These are phyloP conservation scores for Allygus modestus DNA, from an alignment of 2,888 invertebrate genomes.

Conservation along the genomic window DNA sequence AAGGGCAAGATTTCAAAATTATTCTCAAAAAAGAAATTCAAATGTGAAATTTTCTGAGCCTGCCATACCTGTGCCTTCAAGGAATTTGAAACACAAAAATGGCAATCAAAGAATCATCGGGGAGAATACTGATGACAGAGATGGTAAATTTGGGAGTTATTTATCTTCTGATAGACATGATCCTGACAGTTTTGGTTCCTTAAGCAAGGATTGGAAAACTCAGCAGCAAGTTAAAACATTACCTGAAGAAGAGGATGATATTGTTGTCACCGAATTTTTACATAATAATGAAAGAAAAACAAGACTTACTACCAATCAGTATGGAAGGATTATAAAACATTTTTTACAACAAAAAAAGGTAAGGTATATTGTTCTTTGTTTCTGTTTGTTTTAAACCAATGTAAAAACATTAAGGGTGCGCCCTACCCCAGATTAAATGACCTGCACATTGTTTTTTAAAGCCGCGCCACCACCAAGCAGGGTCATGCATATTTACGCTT, in stretches of 20 bases:
- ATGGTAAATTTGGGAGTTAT: not conserved
- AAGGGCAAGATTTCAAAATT: not conserved
- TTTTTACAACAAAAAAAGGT: conserved; percentile 81
- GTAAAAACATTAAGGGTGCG: not conserved
- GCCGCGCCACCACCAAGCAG: too few species aligned
- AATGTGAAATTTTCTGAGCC: not conserved
- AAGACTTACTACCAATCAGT: conserved; percentile 80
- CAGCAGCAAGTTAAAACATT: conserved; percentile 67
- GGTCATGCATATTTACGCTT: too few species aligned
- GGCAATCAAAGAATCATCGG: not conserved
- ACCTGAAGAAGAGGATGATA: conserved; percentile 72
- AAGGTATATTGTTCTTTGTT: conserved; percentile 69
- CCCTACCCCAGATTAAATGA: not conserved
- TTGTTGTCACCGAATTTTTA: conserved; percentile 73
- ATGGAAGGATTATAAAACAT: conserved; percentile 84
- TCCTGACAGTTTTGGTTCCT: conserved; percentile 80
- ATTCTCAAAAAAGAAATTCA: not conserved
- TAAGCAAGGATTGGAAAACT: conserved; percentile 72
- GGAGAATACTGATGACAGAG: not conserved
- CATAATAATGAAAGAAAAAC: conserved; percentile 77
- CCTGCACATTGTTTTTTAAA: not conserved
- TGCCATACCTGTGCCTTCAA: not conserved
- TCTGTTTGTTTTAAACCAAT: conserved; percentile 1
- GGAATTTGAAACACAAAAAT: not conserved
- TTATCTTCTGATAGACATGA: conserved; percentile 73